A percentile compares a stretch with the other conserved stretches of the same genome.
These are phyloP conservation scores for Ligdia adustata DNA, from an alignment of 2,888 invertebrate genomes.

Conservation along the genomic window DNA sequence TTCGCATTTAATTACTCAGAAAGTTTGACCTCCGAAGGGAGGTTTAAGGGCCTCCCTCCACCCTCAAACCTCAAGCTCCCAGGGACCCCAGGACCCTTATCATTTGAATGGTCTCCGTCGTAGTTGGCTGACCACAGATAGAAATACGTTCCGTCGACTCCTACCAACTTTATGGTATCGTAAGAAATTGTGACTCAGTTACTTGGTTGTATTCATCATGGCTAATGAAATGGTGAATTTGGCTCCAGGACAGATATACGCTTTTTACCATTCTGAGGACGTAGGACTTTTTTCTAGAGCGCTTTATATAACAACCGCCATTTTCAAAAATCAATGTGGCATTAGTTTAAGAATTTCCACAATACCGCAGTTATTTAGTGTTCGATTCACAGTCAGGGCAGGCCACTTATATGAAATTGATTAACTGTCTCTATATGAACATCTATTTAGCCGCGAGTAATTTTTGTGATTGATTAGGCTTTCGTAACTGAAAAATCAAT, in stretches of 20 bases:
- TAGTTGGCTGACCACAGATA: constrained; percentile 15
- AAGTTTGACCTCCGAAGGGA: constrained; percentile 26
- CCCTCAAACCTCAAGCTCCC: constrained; percentile 8
- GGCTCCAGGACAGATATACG: background rate
- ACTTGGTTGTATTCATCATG: constrained; percentile 4
- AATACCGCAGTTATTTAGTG: too few species aligned
- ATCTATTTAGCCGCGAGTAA: too few species aligned
- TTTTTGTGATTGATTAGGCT: too few species aligned
- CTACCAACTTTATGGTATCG: constrained; percentile 4
- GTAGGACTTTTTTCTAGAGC: too few species aligned
- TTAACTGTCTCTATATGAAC: too few species aligned
- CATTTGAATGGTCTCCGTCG: constrained; percentile 12
- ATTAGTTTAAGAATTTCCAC: too few species aligned
- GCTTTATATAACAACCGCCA: too few species aligned
- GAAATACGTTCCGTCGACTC: background rate
- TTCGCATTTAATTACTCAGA: constrained; percentile 36
- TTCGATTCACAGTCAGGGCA: too few species aligned
- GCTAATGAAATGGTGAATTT: background rate
- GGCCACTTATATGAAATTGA: too few species aligned
- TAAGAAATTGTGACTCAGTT: constrained; percentile 12
- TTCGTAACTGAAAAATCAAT: too few species aligned
- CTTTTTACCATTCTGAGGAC: too few species aligned
- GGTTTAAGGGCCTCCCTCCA: background rate
- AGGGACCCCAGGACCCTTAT: constrained; percentile 17
- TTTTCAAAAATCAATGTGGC: too few species aligned